Base-by-base conservation (phyloP, 2,113 vertebrate species). In the Corythaeola cristata region DNA sequence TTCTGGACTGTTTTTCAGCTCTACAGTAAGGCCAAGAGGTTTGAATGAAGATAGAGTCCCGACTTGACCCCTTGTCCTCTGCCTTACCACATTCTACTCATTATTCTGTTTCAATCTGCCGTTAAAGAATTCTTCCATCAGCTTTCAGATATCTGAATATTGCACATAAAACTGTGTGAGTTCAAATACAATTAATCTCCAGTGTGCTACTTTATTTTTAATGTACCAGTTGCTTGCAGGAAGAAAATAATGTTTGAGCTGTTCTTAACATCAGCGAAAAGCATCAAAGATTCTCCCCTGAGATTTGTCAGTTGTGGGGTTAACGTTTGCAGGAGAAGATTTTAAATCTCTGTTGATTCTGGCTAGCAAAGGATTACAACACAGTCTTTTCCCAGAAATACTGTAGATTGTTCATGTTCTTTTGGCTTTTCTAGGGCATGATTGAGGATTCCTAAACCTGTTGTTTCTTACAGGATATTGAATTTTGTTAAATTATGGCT, bases 401-500 rank as follows among this genome's bases (percentile, higher is more conserved):
- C 18, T 69, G 30, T 39, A 76, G 56, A 81, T 90, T 89, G 56
- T 86, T 83, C 63, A 16, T 89, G 69, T 85, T 76, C 33, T 93
- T 94, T 91, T 87, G 37, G 52, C 16, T 96, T 93, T 85, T 86
- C 55, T 85, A 82, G 79, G 90, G 11, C 67, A 64, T 63, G 39
- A 18, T 7, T 55, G 27, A 86, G 68, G 56, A 81, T 5, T 39
- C 8, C 13, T 92, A 89, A 89, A 95, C 72, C 55, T 75, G 41
- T 55, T 74, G 21, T 55, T 95, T 52, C 62, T 77, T 92, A 73
- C 82, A 93, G 47, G 69, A 66, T 93, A 95, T 58, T 92, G 37
- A 93, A 93, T 90, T 93, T 83, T 87, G 26, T 88, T 83, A 52
- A 92, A 80, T 93, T 80, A 88, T 85, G 64, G 59, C 75, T 95